Conservation (phyloP, 2,888 invertebrate species). For the Dolomedes plantarius region DNA sequence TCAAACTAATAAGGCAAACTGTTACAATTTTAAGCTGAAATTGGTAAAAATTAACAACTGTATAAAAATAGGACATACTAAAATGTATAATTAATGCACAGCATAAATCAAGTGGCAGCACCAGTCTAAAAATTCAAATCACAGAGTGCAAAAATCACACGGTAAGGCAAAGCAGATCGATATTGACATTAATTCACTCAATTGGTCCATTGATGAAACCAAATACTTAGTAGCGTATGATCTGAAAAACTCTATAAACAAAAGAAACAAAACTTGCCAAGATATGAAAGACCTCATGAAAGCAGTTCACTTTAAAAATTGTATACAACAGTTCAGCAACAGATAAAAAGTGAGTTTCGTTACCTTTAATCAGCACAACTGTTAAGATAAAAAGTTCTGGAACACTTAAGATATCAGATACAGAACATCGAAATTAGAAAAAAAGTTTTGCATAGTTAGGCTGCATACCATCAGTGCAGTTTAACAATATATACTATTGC, state of each 20-base stretch:
- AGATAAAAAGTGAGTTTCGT: neutral
- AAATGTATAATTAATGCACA: neutral
- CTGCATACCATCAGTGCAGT: neutral
- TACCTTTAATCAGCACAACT: neutral
- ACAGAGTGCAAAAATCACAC: slow-evolving; percentile 53
- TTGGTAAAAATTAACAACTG: slow-evolving; percentile 27
- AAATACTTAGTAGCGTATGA: slow-evolving; percentile 11
- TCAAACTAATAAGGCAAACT: slow-evolving; percentile 58
- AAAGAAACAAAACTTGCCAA: neutral
- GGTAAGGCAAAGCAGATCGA: slow-evolving; percentile 39
- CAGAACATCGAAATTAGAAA: neutral
- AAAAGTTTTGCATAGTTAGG: neutral
- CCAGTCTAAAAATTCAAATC: slow-evolving; percentile 55
- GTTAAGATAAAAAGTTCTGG: slow-evolving; percentile 5
- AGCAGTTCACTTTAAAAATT: slow-evolving; percentile 14
- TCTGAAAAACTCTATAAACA: neutral
- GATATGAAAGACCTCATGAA: neutral
- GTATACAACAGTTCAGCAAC: slow-evolving; percentile 6
- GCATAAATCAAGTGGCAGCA: slow-evolving; percentile 35
- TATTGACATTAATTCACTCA: neutral
- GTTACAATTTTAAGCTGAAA: slow-evolving; percentile 25
- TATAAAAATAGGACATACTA: slow-evolving; percentile 4
- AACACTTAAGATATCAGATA: slow-evolving; percentile 4
- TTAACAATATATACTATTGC: neutral
- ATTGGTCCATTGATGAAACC: slow-evolving; percentile 52